Conservation (phyloP, 2,888 invertebrate species). For the Cheilosia grossa region DNA sequence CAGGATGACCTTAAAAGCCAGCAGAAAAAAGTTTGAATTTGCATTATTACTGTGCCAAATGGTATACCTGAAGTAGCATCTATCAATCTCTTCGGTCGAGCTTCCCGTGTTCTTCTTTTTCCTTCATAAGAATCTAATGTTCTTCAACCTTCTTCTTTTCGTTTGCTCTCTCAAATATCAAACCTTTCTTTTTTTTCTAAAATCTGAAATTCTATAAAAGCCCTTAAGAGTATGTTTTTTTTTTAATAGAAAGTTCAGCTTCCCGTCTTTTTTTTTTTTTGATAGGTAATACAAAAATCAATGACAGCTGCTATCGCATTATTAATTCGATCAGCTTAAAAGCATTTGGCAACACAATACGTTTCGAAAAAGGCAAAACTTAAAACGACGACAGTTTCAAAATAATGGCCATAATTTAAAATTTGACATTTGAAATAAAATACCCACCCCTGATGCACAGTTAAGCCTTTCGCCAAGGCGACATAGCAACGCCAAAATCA, state of each 20-base stretch:
- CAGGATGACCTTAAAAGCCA: too few relatives aligned
- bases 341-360: conserved; percentile 25
- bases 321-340: conserved; percentile 29
- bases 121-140: too few relatives aligned
- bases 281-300: conserved; percentile 3
- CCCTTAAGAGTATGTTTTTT: too few relatives aligned
- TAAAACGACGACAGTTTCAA: conserved; percentile 23
- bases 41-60: too few relatives aligned
- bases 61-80: too few relatives aligned
- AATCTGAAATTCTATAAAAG: too few relatives aligned
- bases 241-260: neutral
- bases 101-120: too few relatives aligned
- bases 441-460: conserved; percentile 14
- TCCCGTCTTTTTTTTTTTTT: neutral
- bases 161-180: too few relatives aligned
- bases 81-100: too few relatives aligned
- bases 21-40: too few relatives aligned
- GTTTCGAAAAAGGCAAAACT: conserved; percentile 23
- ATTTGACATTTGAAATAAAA: conserved; percentile 60
- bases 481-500: conserved; percentile 20
- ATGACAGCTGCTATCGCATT: conserved; percentile 4
- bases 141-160: too few relatives aligned
- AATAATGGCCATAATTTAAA: conserved; percentile 49
- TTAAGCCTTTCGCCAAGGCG: conserved; percentile 58
- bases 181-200: too few relatives aligned